Percentiles rank a stretch among this genome's conserved stretches.
Evolutionary conservation across 2,888 invertebrate species (phyloP).

Genomic region (Microctonus hyperodae): DNA sequence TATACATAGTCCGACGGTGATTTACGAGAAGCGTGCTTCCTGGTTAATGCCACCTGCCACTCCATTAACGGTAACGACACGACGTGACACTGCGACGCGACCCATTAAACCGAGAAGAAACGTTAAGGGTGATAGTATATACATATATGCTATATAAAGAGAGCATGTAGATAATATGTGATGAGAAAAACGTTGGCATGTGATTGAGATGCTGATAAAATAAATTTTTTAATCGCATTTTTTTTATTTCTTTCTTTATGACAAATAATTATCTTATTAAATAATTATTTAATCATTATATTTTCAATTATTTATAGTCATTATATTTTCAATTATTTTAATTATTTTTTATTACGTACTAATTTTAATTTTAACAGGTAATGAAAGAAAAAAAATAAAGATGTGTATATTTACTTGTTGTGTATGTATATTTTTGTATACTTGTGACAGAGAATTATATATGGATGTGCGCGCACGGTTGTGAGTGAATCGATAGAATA

Average conservation of each 20-base stretch:
- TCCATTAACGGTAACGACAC: constrained; percentile 30
- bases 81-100: constrained; percentile 27
- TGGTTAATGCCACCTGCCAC: constrained; percentile 29
- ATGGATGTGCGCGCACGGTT: constrained; percentile 18
- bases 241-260: neutral
- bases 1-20: constrained; percentile 18
- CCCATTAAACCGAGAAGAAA: constrained; percentile 23
- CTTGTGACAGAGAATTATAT: neutral
- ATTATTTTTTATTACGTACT: too few relatives aligned
- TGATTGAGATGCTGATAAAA: constrained; percentile 4
- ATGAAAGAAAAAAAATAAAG: too few relatives aligned
- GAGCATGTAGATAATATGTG: neutral
- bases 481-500: constrained; percentile 33
- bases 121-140: neutral
- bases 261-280: too few relatives aligned
- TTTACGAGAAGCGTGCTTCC: constrained; percentile 27
- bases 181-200: neutral
- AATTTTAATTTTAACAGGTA: neutral
- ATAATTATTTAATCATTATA: neutral
- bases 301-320: too few relatives aligned
- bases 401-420: too few relatives aligned
- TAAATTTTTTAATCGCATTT: constrained; percentile 1
- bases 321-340: too few relatives aligned
- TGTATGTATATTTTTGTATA: neutral
- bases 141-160: neutral